These are phyloP conservation scores for Eolophus roseicapilla DNA, from an alignment of 2,113 vertebrate genomes.

Conservation along the genomic window DNA sequence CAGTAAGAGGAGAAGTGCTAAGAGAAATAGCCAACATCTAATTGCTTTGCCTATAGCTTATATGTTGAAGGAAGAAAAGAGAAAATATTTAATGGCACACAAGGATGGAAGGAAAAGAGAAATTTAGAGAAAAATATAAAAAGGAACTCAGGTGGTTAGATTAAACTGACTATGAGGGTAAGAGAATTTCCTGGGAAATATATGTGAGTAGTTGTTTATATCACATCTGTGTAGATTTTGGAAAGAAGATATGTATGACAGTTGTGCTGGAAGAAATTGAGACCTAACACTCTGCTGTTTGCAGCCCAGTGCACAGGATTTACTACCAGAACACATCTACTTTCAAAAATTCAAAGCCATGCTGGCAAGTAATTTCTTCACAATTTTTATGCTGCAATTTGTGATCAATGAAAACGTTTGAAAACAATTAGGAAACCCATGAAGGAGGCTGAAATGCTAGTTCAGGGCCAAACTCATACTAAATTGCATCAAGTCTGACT, in stretches of 20 bases:
- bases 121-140: neutral
- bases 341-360: neutral
- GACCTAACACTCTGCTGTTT: neutral
- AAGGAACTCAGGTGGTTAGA: neutral
- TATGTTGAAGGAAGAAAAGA: neutral
- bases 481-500: neutral
- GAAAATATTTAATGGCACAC: neutral
- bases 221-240: neutral
- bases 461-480: neutral
- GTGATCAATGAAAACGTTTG: neutral
- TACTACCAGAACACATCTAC: neutral
- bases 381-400: neutral
- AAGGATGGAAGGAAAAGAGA: neutral
- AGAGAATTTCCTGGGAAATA: neutral
- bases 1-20: neutral
- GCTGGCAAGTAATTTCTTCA: neutral
- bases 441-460: neutral
- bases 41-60: neutral
- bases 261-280: neutral
- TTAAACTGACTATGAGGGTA: neutral
- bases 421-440: neutral
- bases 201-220: neutral
- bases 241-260: fast-evolving
- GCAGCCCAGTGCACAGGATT: neutral
- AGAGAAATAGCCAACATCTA: neutral